Evolutionary conservation across 1,140 invertebrate species (phyloP).

Genomic region (Drosophila neocordata): DNA sequence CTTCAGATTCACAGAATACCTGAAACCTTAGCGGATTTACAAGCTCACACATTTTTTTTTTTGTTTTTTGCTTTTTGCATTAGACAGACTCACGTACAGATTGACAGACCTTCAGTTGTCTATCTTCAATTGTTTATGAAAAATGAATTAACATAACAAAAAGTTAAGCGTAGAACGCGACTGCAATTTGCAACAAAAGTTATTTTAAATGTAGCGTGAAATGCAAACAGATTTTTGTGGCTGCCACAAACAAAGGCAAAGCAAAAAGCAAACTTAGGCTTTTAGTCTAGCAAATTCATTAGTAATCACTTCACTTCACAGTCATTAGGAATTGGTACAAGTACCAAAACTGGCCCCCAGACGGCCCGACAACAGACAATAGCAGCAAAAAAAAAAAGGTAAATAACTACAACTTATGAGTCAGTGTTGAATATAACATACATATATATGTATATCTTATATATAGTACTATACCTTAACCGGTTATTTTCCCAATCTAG

Average conservation of each 20-base stretch:
- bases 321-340: conserved; percentile 79
- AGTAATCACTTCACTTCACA: conserved; percentile 70
- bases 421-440: conserved; percentile 26
- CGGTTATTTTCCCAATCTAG: conserved; percentile 1
- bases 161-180: conserved; percentile 60
- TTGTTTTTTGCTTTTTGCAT: conserved; percentile 25
- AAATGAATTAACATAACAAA: conserved; percentile 70
- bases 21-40: conserved; percentile 38
- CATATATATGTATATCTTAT: neutral
- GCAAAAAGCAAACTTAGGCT: conserved; percentile 41
- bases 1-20: conserved; percentile 25
- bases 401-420: conserved; percentile 33
- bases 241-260: conserved; percentile 38
- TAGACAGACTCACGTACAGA: neutral
- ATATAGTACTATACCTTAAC: neutral
- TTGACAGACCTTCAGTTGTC: conserved; percentile 68
- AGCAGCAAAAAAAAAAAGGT: conserved; percentile 1
- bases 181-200: conserved; percentile 76
- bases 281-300: conserved; percentile 69
- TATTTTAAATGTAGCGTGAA: conserved; percentile 43
- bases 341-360: conserved; percentile 39
- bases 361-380: neutral
- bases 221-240: conserved; percentile 41
- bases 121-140: conserved; percentile 54
- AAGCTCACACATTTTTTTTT: conserved; percentile 32